Evolutionary conservation across 2,113 vertebrate species (phyloP), one percentile per base, ranked within the genome.

Genomic region (Heterotis niloticus): DNA sequence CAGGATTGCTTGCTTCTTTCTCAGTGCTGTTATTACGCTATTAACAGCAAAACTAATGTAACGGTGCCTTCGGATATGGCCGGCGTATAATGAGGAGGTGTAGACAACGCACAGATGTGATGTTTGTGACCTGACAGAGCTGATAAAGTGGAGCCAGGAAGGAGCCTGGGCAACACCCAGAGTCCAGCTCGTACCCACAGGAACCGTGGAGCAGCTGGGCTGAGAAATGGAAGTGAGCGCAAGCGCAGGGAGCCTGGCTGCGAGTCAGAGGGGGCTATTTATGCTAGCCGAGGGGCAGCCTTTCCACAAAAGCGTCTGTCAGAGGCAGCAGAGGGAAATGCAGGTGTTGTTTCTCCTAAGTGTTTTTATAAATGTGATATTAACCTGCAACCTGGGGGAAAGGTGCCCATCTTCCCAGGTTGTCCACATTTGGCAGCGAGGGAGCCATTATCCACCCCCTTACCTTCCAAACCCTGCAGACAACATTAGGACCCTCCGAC

Each of bases 341-440:
- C 73, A 72, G 78, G 90, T 89, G 89, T 88, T 87, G 88, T 90
- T 88, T 89, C 89, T 90, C 87, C 87, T 91, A 91, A 92, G 89
- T 90, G 90, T 88, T 91, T 91, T 92, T 90, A 89, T 89, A 90
- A 88, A 90, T 89, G 90, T 90, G 87, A 91, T 91, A 91, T 91
- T 91, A 93, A 92, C 89, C 88, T 91, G 90, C 82, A 88, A 84
- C 90, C 87, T 73, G 52, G 14, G 18, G 24, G 26, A 73, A 77
- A 87, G 81, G 85, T 82, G 84, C 84, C 89, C 90, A 92, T 92
- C 89, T 81, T 90, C 92, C 91, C 91, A 90, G 88, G 87, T 88
- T 91, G 88, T 89, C 90, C 91, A 92, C 91, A 92, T 90, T 91
- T 91, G 89, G 92, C 92, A 92, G 93, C 88, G 91, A 90, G 59